Evolutionary conservation across 2,797 vertebrate genomes (phyloP).

Genomic region (Parauchenoglanis punctatus): DNA sequence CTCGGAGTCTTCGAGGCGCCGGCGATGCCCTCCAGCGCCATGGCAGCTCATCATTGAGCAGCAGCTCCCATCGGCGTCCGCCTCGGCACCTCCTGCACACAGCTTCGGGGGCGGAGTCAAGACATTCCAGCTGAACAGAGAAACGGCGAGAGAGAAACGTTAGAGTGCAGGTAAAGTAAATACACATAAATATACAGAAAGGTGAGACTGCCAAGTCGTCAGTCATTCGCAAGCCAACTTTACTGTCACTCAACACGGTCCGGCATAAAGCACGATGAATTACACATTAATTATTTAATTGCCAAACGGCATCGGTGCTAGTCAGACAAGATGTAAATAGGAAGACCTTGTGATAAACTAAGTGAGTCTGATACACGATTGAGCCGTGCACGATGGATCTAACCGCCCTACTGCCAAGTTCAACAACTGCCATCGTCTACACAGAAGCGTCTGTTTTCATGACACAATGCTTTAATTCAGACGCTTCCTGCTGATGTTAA

Average conservation of each 20-base stretch:
- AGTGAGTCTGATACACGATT: conserved; percentile 18
- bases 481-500: conserved; percentile 45
- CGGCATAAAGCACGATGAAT: not conserved
- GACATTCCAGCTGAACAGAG: conserved; percentile 78
- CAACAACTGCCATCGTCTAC: conserved; percentile 73
- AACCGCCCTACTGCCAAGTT: conserved; percentile 63
- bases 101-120: conserved; percentile 71
- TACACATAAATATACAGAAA: conserved; percentile 17
- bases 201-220: conserved; percentile 5
- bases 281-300: conserved; percentile 12
- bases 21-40: conserved; percentile 94
- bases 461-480: conserved; percentile 73
- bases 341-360: conserved; percentile 1
- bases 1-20: conserved; percentile 94
- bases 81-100: conserved; percentile 67
- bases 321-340: conserved; percentile 3
- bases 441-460: conserved; percentile 70
- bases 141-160: conserved; percentile 12
- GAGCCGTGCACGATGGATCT: conserved; percentile 11
- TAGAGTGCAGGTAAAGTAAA: not conserved
- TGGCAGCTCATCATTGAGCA: conserved; percentile 93
- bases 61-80: conserved; percentile 79
- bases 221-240: not conserved
- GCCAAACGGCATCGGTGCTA: not conserved
- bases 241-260: conserved; percentile 24